These are phyloP conservation scores for Anolis apletophallus DNA, from an alignment of 2,797 vertebrate species.

Conservation along the genomic window DNA sequence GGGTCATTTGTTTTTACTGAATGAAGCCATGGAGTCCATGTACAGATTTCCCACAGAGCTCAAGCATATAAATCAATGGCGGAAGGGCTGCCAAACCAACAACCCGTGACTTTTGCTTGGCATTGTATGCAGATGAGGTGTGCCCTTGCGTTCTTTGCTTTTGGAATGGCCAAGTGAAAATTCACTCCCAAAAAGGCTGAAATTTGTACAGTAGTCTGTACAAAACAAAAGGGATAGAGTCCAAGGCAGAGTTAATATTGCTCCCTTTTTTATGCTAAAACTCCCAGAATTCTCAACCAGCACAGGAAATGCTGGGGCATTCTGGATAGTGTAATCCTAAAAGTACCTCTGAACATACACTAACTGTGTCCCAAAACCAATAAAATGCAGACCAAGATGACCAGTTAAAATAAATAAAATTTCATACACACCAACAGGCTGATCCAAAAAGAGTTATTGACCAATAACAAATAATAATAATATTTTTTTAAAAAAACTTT, in stretches of 20 bases:
- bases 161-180: not conserved
- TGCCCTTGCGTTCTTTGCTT: not conserved
- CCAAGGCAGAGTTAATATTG: too few relatives aligned
- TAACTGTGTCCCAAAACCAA: not conserved
- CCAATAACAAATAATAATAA: not conserved
- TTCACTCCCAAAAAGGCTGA: not conserved
- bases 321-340: not conserved
- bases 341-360: not conserved
- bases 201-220: not conserved
- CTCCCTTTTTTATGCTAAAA: too few relatives aligned
- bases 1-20: constrained; percentile 22
- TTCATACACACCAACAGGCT: not conserved
- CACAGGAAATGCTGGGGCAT: too few relatives aligned
- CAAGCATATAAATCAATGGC: not conserved
- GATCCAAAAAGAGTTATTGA: not conserved
- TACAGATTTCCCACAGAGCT: not conserved
- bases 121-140: not conserved
- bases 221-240: not conserved
- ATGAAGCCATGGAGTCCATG: not conserved
- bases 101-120: not conserved
- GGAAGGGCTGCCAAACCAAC: not conserved
- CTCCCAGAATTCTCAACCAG: too few relatives aligned
- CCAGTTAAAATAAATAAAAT: not conserved
- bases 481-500: too few relatives aligned
- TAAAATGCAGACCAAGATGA: not conserved